Evolutionary conservation across 2,113 vertebrate species (phyloP), one percentile per base, ranked within the genome.

Genomic region (Ariopsis seemanni): DNA sequence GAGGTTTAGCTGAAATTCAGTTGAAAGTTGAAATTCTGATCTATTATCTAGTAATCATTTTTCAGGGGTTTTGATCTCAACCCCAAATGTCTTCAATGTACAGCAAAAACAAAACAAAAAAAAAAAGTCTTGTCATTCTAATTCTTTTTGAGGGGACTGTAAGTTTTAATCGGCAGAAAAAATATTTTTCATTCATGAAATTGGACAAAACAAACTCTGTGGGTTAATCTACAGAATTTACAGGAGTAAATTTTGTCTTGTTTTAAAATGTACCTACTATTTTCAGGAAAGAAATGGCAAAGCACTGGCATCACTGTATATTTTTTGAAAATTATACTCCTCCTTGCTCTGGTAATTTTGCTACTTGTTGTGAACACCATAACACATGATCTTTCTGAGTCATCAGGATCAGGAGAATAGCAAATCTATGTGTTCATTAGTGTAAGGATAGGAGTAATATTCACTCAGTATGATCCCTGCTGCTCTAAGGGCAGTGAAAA

Each of bases 381-480:
- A 77, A 11, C 48, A n/a, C 20, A 52, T 52, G 48, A n/a, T 52
- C 74, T 74, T 74, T 74, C 20, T 25, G 48, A 52, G 74, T n/a
- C 48, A 53, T 77, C 74, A 52, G 52, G 74, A n/a, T 79, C 77
- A 79, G 52, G 75, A 78, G 50, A 7, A 57, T 57, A 79, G 34
- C 77, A 79, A 27, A 17, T 57, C 52, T 14, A 27, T 27, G 52
- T 79, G 75, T 78, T 78, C 25, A 27, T 55, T 17, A 81, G 79
- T 60, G 55, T 34, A 81, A 58, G 17, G 27, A 42, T 60, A 57
- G 55, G 1, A 30, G 4, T 34, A 81, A 27, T 5, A 34, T 81
- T 81, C 17, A 42, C 27, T 60, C 55, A 20, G 53, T 81, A 81
- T 81, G 27, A 10, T 11, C 9, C 20, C 55, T 60, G 27, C 27